A percentile compares a stretch with the other conserved stretches of the same genome.
Conservation (phyloP, 2,888 invertebrate genomes). For the Harpalus rufipes region DNA sequence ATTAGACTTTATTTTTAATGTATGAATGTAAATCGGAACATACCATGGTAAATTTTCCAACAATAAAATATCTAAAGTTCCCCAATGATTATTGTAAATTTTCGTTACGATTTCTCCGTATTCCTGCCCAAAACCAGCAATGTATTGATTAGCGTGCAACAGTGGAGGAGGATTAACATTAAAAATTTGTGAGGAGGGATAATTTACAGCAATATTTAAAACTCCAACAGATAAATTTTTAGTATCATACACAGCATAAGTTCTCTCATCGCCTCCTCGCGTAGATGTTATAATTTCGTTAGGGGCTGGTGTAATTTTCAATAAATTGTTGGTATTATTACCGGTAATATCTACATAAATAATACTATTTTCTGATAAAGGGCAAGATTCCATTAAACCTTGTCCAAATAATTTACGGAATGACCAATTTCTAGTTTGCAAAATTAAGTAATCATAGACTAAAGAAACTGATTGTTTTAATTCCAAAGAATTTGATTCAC, state of each 20-base stretch:
- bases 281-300: slow-evolving; percentile 80
- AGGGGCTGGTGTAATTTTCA: slow-evolving; percentile 83
- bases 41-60: slow-evolving; percentile 94
- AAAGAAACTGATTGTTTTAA: slow-evolving; percentile 91
- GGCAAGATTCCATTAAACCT: slow-evolving; percentile 89
- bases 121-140: slow-evolving; percentile 95
- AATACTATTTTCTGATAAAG: slow-evolving; percentile 87
- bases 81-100: slow-evolving; percentile 89
- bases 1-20: slow-evolving; percentile 84
- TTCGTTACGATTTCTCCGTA: slow-evolving; percentile 93
- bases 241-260: slow-evolving; percentile 85
- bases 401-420: slow-evolving; percentile 92
- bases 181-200: slow-evolving; percentile 78
- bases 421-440: slow-evolving; percentile 88
- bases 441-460: slow-evolving; percentile 89
- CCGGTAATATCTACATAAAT: slow-evolving; percentile 89
- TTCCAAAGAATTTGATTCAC: slow-evolving; percentile 83
- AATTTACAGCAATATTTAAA: slow-evolving; percentile 84
- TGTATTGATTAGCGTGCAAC: slow-evolving; percentile 87
- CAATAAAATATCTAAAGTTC: slow-evolving; percentile 86
- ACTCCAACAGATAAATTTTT: slow-evolving; percentile 74
- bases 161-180: slow-evolving; percentile 83
- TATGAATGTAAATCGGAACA: slow-evolving; percentile 92
- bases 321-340: slow-evolving; percentile 79
- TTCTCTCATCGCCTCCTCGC: slow-evolving; percentile 84